These are phyloP conservation scores for Strigops habroptila DNA, from an alignment of 2,113 vertebrate genomes.

Conservation along the genomic window DNA sequence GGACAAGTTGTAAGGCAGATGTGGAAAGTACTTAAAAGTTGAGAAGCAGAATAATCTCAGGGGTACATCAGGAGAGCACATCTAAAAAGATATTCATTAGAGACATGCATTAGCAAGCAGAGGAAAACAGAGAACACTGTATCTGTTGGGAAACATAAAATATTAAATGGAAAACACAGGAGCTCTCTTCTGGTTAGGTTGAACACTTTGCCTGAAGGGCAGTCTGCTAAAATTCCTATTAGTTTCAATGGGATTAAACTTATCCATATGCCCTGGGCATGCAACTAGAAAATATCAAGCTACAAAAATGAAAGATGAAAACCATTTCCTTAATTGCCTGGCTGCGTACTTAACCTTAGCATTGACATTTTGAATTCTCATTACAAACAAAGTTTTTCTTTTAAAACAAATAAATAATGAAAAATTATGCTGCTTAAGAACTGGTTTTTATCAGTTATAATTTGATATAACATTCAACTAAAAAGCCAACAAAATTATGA, in stretches of 20 bases:
- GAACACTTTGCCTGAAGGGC: not conserved
- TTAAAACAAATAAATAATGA: not conserved
- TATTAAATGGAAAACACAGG: not conserved
- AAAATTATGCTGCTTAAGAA: not conserved
- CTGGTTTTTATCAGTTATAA: not conserved
- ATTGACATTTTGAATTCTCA: not conserved
- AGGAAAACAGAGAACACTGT: not conserved
- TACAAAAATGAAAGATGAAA: not conserved
- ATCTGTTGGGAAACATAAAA: not conserved
- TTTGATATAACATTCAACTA: not conserved
- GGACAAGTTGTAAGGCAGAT: not conserved
- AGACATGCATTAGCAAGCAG: not conserved
- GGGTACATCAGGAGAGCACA: not conserved
- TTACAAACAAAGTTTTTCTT: not conserved
- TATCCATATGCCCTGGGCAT: not conserved
- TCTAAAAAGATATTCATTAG: not conserved
- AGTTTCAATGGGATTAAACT: not conserved
- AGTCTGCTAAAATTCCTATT: not conserved
- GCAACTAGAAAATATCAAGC: not conserved
- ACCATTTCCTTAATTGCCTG: not conserved
- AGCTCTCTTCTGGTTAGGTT: not conserved
- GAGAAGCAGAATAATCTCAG: not conserved
- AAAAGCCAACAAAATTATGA: not conserved
- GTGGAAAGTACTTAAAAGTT: not conserved
- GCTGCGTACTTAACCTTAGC: not conserved